These are phyloP conservation scores for Epinotia brunnichana DNA, from an alignment of 2,888 invertebrate species.

Conservation along the genomic window DNA sequence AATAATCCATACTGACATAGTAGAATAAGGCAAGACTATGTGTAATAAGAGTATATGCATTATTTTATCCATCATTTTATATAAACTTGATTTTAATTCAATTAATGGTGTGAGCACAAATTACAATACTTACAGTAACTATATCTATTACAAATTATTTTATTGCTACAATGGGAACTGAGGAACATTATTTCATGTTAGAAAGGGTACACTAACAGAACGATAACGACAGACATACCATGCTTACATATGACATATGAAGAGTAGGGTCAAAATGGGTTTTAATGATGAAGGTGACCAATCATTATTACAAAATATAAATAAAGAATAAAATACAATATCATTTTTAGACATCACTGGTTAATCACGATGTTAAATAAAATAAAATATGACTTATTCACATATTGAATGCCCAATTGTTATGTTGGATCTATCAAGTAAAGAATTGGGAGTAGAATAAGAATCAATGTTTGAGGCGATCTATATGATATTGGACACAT, in stretches of 20 bases:
- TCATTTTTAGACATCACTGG: slow-evolving; percentile 27
- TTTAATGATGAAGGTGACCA: slow-evolving; percentile 21
- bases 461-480: background rate
- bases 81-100: slow-evolving; percentile 31
- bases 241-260: slow-evolving; percentile 39
- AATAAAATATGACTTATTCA: slow-evolving; percentile 17
- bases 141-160: slow-evolving; percentile 32
- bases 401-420: slow-evolving; percentile 32
- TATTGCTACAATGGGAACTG: slow-evolving; percentile 37
- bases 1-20: slow-evolving; percentile 28
- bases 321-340: slow-evolving; percentile 15
- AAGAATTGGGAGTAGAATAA: slow-evolving; percentile 18
- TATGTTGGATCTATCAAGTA: slow-evolving; percentile 14
- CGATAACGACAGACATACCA: slow-evolving; percentile 33
- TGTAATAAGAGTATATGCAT: slow-evolving; percentile 30
- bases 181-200: slow-evolving; percentile 36
- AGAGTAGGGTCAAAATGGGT: slow-evolving; percentile 22
- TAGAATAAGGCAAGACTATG: slow-evolving; percentile 42
- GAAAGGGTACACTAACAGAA: slow-evolving; percentile 27
- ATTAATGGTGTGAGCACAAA: slow-evolving; percentile 43
- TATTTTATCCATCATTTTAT: slow-evolving; percentile 26
- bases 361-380: slow-evolving; percentile 28
- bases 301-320: slow-evolving; percentile 32
- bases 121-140: slow-evolving; percentile 21
- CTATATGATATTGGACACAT: background rate